Evolutionary conservation across 2,888 invertebrate species (phyloP), one percentile per base, ranked within the genome.

Genomic region (Stenchaetothrips biformis): DNA sequence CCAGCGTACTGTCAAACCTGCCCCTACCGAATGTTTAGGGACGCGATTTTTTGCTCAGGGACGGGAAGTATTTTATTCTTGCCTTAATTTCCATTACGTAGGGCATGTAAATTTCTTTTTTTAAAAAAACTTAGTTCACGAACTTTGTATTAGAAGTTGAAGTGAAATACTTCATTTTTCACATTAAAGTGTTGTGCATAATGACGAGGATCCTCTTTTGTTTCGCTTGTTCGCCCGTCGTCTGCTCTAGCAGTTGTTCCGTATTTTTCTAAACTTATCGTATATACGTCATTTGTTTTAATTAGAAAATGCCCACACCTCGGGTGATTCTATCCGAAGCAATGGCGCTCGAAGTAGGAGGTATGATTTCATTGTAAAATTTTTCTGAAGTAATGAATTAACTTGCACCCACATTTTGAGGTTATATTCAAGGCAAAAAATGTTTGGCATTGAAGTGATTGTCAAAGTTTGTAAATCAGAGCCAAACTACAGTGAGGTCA

Each of bases 321-420:
- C 21, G 67, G 21, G 67, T 74, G 7, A 74, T 74, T 21, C 67
- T 74, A 25, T 74, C 67, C 25, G 67, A 74, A 8, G 67, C 67
- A 74, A 74, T 74, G 67, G 67, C 67, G 67, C 67, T 74, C 7
- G 67, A 74, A 25, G 67, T 74, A 11, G 67, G 67, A 74, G 67
- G 67, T 74, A 74, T 25, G 67, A 53, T 8, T 53, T 53, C 16
- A 53, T 13, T 4, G 18, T 53, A 53, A 11, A 13, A 53, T 53
- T 18, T 53, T 18, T 18, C 8, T 8, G 8, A 13, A 13, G 13
- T 8, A 18, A 53, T 53, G 16, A 53, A 53, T 8, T 13, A 13
- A 13, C 4, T 8, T 53, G 6, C 4, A 0, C 16, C 18, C 53
- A 53, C 8, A 11, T 25, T 74, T 74, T 21, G 67, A 74, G 67